Evolutionary conservation across 2,797 vertebrate species (phyloP).

Genomic region (Rhabdomys pumilio): DNA sequence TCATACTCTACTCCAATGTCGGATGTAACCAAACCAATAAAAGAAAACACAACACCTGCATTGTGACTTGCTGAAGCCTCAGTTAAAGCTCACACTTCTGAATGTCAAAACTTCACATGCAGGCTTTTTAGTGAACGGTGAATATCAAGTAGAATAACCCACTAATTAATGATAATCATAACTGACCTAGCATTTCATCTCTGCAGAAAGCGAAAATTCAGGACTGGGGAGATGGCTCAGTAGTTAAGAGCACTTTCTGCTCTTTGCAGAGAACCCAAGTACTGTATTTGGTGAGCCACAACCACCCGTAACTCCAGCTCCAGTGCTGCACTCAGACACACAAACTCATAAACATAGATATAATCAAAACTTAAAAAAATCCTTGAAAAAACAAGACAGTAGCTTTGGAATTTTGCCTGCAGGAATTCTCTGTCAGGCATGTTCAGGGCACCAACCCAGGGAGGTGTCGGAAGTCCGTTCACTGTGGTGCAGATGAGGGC

Average conservation of each 20-base stretch:
- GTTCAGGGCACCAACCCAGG: neutral
- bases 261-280: neutral
- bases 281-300: neutral
- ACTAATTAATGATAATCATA: conserved; percentile 11
- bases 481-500: neutral
- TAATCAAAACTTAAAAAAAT: neutral
- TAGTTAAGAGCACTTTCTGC: neutral
- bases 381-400: neutral
- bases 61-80: neutral
- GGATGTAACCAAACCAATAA: conserved; percentile 37
- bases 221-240: neutral
- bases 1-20: neutral
- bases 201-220: neutral
- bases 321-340: neutral
- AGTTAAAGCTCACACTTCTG: conserved; percentile 25
- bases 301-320: neutral
- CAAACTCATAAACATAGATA: neutral
- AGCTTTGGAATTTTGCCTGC: neutral
- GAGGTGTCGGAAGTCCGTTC: neutral
- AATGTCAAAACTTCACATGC: conserved; percentile 3
- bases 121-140: conserved; percentile 34
- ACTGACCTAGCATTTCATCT: conserved; percentile 20
- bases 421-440: neutral
- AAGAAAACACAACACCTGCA: conserved; percentile 27
- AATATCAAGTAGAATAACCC: neutral